Percentiles rank a stretch among this genome's conserved stretches.
phyloP scores from a whole-genome alignment of 2,113 vertebrate species.

The Leiothrix lutea region DNA sequence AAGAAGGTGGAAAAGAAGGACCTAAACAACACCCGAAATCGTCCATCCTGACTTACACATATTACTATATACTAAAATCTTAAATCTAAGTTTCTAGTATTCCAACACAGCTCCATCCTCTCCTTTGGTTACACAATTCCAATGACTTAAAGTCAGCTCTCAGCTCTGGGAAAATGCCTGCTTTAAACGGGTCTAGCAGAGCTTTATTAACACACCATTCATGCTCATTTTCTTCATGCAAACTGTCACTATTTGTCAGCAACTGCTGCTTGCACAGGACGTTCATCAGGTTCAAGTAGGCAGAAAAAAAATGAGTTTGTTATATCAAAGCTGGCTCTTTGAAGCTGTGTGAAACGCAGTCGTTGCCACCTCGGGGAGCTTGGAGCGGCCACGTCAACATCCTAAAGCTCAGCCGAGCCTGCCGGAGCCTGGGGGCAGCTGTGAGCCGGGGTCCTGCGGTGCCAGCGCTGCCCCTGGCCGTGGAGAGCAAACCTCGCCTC shows the following conservation, averaged over 20 bases:
- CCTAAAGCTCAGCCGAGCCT: neutral
- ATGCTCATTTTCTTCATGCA: neutral
- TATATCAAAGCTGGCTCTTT: constrained; percentile 13
- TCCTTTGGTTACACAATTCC: neutral
- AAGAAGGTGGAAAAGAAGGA: too few species aligned
- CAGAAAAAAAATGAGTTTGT: constrained; percentile 13
- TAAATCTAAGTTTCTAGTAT: too few species aligned
- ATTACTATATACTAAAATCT: too few species aligned
- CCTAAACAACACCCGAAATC: too few species aligned
- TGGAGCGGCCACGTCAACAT: neutral
- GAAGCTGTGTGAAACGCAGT: neutral
- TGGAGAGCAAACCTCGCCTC: accelerated
- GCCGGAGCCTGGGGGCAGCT: accelerated
- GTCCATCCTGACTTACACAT: too few species aligned
- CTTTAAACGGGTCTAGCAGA: neutral
- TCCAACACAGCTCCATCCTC: neutral
- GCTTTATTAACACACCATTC: constrained; percentile 13
- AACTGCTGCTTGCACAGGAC: neutral
- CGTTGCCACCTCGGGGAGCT: neutral
- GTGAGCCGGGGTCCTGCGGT: neutral
- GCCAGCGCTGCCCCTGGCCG: neutral
- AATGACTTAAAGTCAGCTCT: neutral
- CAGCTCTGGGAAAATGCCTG: neutral
- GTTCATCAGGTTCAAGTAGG: constrained; percentile 35
- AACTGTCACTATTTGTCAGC: constrained; percentile 17